Evolutionary conservation across 2,113 vertebrate species (phyloP), one percentile per base, ranked within the genome.

Genomic region (Danionella cerebrum): DNA sequence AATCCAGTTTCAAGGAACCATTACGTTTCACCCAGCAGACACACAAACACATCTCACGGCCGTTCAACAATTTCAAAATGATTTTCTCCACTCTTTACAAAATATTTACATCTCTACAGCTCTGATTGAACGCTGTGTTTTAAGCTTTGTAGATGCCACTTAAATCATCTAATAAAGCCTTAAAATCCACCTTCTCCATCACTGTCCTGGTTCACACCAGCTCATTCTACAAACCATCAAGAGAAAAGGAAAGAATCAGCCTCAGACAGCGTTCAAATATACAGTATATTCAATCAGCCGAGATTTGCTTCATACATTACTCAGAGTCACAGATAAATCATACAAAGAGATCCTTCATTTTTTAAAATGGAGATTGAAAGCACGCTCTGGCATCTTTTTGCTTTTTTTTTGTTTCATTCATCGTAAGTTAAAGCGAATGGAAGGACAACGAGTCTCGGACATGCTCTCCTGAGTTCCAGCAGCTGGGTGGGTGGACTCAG

Each of bases 211-310:
- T 65, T 74, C 80, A 65, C 57, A 58, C 39, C n/a, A 48, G 21
- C 67, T 47, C 47, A 53, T 48, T 53, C 71, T 85, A 83, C 81
- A 87, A 88, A 88, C 88, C 75, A 85, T 80, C 67, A 71, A 78
- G 80, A 70, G 77, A 82, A 82, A 75, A 75, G 45, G 35, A 38
- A 79, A 78, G 66, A 79, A 78, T 74, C 53, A 69, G 81, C 82
- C 42, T 47, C 67, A 51, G 72, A 81, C 54, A 71, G 70, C 70
- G 85, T 87, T 87, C 81, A 82, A 52, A 73, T 77, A 83, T 81
- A 85, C 82, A 87, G 39, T 60, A 60, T 59, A 59, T 82, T 78
- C 85, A 82, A 88, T 79, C 70, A 80, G 74, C 75, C 72, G 57
- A 69, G 80, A 31, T 64, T 53, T 57, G 53, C 45, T 69, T 60